Base-by-base conservation (phyloP, 2,113 vertebrate genomes). In the Loxodonta africana region DNA sequence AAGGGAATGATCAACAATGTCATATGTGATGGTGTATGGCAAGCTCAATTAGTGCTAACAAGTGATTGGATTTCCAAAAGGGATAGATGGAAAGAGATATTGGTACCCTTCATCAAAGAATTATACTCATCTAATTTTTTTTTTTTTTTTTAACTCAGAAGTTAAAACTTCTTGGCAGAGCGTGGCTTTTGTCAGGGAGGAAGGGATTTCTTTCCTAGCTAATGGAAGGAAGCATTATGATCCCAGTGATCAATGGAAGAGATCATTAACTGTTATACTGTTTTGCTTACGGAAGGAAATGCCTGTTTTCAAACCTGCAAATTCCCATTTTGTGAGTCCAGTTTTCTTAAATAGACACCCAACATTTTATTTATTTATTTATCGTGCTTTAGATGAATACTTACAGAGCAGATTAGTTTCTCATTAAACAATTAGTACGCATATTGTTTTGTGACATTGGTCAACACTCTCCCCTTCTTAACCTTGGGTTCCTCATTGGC, bases 1-100 rank as follows among this genome's bases (percentile, higher is more conserved):
- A 82, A 89, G 26, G 33, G 18, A 74, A 57, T 83, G 53, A 91
- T 88, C 91, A 80, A 62, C 37, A 73, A n/a, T 83, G 77, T 46
- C 46, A 21, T 67, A 78, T 51, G 30, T 3, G 9, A 57, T 33
- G 18, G 26, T 73, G 74, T 53, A n/a, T 62, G 71, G 73, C 18
- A 46, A 81, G 9, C 33, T 95, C 88, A 71, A 25, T 84, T 88
- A 76, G 15, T 67, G 80, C 57, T 85, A 26, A 67, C 63, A 44
- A 82, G 51, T 14, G 2, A 71, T 18, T 95, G 26, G 28, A 62
- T 81, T 95, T 96, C 65, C 78, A 81, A 51, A 84, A 51, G 41
- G 26, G 10, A 76, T 41, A 78, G 37, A 48, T 11, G 23, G 69
- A 74, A 81, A 67, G 53, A 73, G 26, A 94, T 81, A 65, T 41